Base-by-base conservation (phyloP, 2,888 invertebrate genomes). In the Calliscelio sp. region DNA sequence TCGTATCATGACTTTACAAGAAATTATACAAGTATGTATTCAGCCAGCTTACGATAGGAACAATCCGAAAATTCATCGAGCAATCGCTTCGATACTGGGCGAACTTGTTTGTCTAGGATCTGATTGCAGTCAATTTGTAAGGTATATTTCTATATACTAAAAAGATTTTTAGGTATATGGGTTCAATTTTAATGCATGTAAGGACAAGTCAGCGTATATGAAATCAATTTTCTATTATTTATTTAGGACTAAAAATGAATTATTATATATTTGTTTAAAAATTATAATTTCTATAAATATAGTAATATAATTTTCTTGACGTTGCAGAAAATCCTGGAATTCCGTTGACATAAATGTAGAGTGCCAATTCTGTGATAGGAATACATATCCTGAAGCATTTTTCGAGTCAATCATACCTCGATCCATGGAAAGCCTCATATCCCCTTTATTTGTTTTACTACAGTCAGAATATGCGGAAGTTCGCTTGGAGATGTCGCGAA, bases 401-500 rank as follows among this genome's bases (percentile, higher is more conserved):
- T 51, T 77, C 32, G 71, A 73, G 11, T 73, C 81, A 51, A 32
- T 63, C 75, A 44, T 90, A 22, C 79, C 89, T 61, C 53, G 61
- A 24, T 84, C 89, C 28, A 74, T 87, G 22, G 90, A 91, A 73
- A 78, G 82, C n/a, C 81, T 91, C 41, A 87, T 93, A 8, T 87
- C 85, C 14, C 87, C 89, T 6, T 89, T 92, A 46, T 87, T 92
- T 14, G 84, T 86, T 46, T 83, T 91, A 53, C 81, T 93, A 11
- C 82, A 88, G 51, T 90, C 90, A 6, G 81, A 87, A n/a, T 89
- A 89, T 32, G 18, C 68, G 18, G 86, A 88, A 25, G 89, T 93
- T 32, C 93, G 93, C 77, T 86, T 91, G 14, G 77, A 88, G 16
- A 90, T 93, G 65, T 90, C 94, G 1, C 86, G 91, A 74, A 90